Base-by-base conservation (phyloP, 2,888 invertebrate genomes). In the Furcula furcula region DNA sequence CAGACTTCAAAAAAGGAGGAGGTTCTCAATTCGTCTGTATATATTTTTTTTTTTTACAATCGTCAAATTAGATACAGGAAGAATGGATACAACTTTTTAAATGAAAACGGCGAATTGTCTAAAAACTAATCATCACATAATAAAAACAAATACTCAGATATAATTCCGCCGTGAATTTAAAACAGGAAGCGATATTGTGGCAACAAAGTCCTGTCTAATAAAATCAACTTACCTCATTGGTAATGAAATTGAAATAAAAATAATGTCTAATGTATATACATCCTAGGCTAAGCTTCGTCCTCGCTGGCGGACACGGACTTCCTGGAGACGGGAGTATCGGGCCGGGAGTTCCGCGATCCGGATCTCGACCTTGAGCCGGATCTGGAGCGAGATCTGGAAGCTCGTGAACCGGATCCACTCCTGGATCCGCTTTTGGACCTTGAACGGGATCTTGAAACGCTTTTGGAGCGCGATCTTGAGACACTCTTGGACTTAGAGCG, bases 251-350 rank as follows among this genome's bases (percentile, higher is more conserved):
- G 35, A 51, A 37, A 25, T 6, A 40, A 40, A 14, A 27, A 38
- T 25, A 26, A 26, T 9, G 21, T 21, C 40, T 32, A 30, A 7
- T 27, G 23, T 62, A 62, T 61, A 50, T 53, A 65, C 56, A 51
- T 34, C 26, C 39, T 38, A 34, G 26, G 16, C 59, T 79, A 87
- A 52, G 71, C 76, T 62, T 89, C 88, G 45, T 89, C 89, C 55
- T 91, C 91, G 52, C 91, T 91, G 5, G 91, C 91, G 0, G 91
- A 91, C 2, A 91, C 90, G 7, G 91, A 91, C 54, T 91, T 91
- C 31, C 91, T 80, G 2, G 91, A 91, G 9, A 90, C 90, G 0
- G 91, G 91, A 1, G 91, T 91, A 16, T 89, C 89, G 0, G 87
- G 86, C 21, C 89, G 65, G 1, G 89, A 88, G 61, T 87, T 56